These are phyloP conservation scores for Atherinomorus stipes DNA, from an alignment of 2,113 vertebrate species.

Conservation along the genomic window DNA sequence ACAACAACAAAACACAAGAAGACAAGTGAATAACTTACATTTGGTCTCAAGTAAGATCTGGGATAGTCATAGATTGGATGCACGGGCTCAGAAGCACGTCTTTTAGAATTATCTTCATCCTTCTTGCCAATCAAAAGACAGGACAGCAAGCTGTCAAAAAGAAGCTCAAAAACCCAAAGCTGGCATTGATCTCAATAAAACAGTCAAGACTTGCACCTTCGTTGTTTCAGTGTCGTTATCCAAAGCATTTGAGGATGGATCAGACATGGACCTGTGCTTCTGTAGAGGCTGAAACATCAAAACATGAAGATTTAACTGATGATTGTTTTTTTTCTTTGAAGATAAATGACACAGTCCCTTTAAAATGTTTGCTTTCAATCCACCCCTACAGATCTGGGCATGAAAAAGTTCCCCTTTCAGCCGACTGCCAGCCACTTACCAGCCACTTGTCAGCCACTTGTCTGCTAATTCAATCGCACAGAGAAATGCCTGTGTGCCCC, in stretches of 20 bases:
- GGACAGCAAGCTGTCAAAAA: not conserved
- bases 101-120: not conserved
- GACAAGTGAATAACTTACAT: conserved; percentile 3
- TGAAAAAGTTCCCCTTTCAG: too few species aligned
- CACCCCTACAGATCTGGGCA: too few species aligned
- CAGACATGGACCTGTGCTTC: conserved; percentile 54
- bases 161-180: not conserved
- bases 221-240: not conserved
- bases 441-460: too few species aligned
- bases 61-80: conserved; percentile 57
- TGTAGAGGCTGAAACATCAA: not conserved
- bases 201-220: conserved; percentile 23
- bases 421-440: too few species aligned
- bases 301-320: not conserved
- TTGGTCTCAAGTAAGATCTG: not conserved
- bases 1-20: too few species aligned
- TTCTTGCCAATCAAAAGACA: conserved; percentile 19
- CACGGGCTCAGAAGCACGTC: conserved; percentile 49
- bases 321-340: too few species aligned
- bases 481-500: too few species aligned
- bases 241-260: conserved; percentile 23
- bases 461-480: too few species aligned
- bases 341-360: too few species aligned
- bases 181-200: not conserved
- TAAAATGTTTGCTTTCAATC: too few species aligned